Conservation (phyloP, 2,113 vertebrate species). For the Anarrhichthys ocellatus region DNA sequence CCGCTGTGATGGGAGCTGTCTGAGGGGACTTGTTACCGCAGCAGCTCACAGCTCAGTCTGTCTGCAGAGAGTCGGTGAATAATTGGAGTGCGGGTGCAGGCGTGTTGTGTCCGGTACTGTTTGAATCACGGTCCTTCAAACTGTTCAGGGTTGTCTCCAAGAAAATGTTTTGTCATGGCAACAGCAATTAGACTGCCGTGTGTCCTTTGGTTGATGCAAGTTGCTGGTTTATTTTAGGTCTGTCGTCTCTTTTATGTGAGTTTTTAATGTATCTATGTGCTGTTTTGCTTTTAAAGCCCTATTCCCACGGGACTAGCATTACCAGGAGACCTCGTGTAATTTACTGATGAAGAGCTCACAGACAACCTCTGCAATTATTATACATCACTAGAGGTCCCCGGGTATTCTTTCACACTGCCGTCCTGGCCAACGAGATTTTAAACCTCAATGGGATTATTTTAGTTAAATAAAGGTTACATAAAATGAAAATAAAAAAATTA, state of each 20-base stretch:
- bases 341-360: not conserved
- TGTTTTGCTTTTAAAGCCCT: not conserved
- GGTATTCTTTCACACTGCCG: too few species aligned
- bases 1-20: slow-evolving; percentile 52
- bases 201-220: not conserved
- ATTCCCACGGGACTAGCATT: not conserved
- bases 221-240: too few species aligned
- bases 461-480: not conserved
- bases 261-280: not conserved
- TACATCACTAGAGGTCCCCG: not conserved
- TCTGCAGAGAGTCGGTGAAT: slow-evolving; percentile 33
- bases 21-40: slow-evolving; percentile 49
- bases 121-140: slow-evolving; percentile 35
- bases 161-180: not conserved
- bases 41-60: slow-evolving; percentile 30
- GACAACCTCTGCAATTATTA: not conserved
- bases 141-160: not conserved
- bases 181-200: not conserved
- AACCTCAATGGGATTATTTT: too few species aligned
- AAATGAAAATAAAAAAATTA: not conserved
- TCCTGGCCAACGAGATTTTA: not conserved
- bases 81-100: slow-evolving; percentile 44
- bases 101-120: slow-evolving; percentile 21
- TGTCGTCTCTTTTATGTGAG: too few species aligned
- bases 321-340: not conserved